Conservation (phyloP, 2,888 invertebrate species). For the Drosophila leonis region DNA sequence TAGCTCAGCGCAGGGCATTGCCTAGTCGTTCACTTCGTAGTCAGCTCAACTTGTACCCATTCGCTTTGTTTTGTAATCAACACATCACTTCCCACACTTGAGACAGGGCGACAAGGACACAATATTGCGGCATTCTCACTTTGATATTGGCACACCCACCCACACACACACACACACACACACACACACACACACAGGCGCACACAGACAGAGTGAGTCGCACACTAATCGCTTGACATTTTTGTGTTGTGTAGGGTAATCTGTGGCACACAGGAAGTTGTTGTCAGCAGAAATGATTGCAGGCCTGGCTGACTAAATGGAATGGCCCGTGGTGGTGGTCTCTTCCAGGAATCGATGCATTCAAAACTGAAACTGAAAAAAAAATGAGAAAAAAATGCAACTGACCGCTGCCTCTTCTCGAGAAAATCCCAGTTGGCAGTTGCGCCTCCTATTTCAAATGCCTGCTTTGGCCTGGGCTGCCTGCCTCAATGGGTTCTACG, state of each 20-base stretch:
- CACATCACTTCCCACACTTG: constrained; percentile 78
- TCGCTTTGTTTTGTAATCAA: constrained; percentile 70
- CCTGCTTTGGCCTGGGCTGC: constrained; percentile 34
- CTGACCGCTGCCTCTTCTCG: constrained; percentile 47
- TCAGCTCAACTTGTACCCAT: not conserved
- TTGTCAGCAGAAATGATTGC: constrained; percentile 77
- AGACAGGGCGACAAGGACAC: constrained; percentile 24
- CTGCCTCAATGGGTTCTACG: constrained; percentile 70
- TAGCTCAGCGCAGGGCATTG: not conserved
- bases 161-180: constrained; percentile 21
- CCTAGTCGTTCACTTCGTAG: not conserved
- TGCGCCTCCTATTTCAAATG: constrained; percentile 70
- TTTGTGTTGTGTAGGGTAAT: constrained; percentile 27
- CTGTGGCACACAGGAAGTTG: constrained; percentile 73
- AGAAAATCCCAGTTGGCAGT: constrained; percentile 33
- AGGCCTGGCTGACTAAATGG: constrained; percentile 57
- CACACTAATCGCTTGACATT: constrained; percentile 57
- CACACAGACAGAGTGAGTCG: constrained; percentile 2
- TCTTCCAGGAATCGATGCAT: constrained; percentile 41
- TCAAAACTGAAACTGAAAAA: constrained; percentile 26
- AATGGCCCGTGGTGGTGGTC: constrained; percentile 46
- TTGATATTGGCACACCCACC: constrained; percentile 74
- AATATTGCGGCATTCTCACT: constrained; percentile 56
- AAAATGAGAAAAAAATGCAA: constrained; percentile 43
- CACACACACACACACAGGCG: not conserved